phyloP scores from a whole-genome alignment of 2,797 vertebrate species.

The Benthosema pterotum region DNA sequence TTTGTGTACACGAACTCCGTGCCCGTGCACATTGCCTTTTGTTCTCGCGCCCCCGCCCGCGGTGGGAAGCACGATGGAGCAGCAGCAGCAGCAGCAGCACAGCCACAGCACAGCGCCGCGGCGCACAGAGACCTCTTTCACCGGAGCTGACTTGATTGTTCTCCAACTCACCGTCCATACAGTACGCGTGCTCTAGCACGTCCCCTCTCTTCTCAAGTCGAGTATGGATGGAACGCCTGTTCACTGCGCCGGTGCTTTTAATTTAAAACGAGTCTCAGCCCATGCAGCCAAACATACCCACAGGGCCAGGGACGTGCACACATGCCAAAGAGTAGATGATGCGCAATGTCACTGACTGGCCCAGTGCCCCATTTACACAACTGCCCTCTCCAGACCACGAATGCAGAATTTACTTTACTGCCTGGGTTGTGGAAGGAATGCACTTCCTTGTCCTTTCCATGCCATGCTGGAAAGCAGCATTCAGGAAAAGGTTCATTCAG shows the following conservation, averaged over 20 bases:
- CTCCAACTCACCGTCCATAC: conserved; percentile 13
- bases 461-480: too few relatives aligned
- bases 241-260: neutral
- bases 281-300: too few relatives aligned
- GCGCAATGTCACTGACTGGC: too few relatives aligned
- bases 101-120: conserved; percentile 40
- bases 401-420: too few relatives aligned
- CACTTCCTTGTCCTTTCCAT: too few relatives aligned
- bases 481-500: too few relatives aligned
- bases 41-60: conserved; percentile 52
- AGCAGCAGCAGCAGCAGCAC: too few relatives aligned
- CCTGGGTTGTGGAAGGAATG: too few relatives aligned
- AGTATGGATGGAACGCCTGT: conserved; percentile 27
- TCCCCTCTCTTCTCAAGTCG: neutral
- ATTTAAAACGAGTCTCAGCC: neutral
- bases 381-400: too few relatives aligned
- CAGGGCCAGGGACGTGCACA: too few relatives aligned
- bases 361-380: too few relatives aligned
- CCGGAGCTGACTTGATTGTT: conserved; percentile 37
- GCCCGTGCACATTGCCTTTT: conserved; percentile 50
- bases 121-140: conserved; percentile 68
- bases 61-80: conserved; percentile 46
- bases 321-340: too few relatives aligned
- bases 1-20: conserved; percentile 58
- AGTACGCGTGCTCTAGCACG: conserved; percentile 34